Evolutionary conservation across 2,797 vertebrate species (phyloP).

Genomic region (Novumbra hubbsi): DNA sequence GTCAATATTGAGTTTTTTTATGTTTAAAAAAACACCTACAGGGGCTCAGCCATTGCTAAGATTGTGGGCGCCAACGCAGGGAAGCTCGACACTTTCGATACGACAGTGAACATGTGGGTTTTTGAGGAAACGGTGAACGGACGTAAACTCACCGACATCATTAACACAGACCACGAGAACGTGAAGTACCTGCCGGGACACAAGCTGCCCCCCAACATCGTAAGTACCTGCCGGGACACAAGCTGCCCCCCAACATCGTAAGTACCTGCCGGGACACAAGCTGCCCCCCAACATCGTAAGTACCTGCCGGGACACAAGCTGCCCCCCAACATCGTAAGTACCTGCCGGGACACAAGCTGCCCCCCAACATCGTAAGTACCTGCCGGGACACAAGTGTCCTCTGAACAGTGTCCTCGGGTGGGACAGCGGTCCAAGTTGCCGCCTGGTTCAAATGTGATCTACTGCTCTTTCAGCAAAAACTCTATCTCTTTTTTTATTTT

Average conservation of each 20-base stretch:
- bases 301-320: conserved; percentile 95
- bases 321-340: too few relatives aligned
- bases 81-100: conserved; percentile 79
- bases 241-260: too few relatives aligned
- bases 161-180: conserved; percentile 94
- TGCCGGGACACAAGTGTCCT: conserved; percentile 88
- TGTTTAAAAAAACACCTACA: conserved; percentile 46
- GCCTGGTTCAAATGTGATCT: too few relatives aligned
- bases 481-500: too few relatives aligned
- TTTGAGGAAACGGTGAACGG: conserved; percentile 87
- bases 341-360: not conserved
- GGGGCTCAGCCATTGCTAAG: conserved; percentile 97
- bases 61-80: conserved; percentile 87
- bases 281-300: conserved; percentile 55
- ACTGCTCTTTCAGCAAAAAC: too few relatives aligned
- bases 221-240: conserved; percentile 57
- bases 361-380: conserved; percentile 73
- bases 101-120: conserved; percentile 92
- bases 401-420: too few relatives aligned
- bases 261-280: conserved; percentile 1
- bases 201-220: conserved; percentile 94
- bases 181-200: conserved; percentile 94
- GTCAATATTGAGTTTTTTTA: not conserved
- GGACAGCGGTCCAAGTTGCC: too few relatives aligned
- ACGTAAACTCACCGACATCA: conserved; percentile 90